Conservation (phyloP, 2,113 vertebrate species). For the Equus przewalskii region DNA sequence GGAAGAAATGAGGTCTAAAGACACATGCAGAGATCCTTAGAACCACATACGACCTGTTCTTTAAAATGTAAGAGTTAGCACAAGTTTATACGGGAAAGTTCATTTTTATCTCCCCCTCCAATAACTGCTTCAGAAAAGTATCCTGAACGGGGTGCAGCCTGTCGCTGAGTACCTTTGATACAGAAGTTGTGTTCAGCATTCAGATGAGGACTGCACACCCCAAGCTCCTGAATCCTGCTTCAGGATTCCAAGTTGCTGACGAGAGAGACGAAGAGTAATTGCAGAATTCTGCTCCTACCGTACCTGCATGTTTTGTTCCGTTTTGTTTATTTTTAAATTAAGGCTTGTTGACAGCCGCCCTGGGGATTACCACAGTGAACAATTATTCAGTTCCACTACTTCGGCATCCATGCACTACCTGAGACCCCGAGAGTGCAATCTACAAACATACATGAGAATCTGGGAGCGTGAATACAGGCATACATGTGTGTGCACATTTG, state of each 20-base stretch:
- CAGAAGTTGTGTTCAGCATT: neutral
- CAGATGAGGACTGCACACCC: neutral
- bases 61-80: constrained; percentile 72
- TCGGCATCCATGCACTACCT: neutral
- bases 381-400: neutral
- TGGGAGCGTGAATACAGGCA: neutral
- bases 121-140: constrained; percentile 11
- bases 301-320: neutral
- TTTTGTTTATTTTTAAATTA: constrained; percentile 54
- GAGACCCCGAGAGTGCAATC: neutral
- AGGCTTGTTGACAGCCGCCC: constrained; percentile 1
- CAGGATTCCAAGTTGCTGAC: neutral
- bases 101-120: constrained; percentile 63
- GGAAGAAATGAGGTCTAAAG: constrained; percentile 59
- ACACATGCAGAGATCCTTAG: constrained; percentile 58
- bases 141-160: neutral
- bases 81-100: constrained; percentile 69
- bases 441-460: neutral
- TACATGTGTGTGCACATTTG: fast-evolving
- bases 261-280: neutral
- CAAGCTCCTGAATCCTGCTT: neutral
- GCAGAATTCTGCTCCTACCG: fast-evolving
- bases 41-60: constrained; percentile 61
- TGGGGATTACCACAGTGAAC: neutral
- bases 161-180: neutral